phyloP scores from a whole-genome alignment of 2,113 vertebrate genomes.

The Platanista minor region DNA sequence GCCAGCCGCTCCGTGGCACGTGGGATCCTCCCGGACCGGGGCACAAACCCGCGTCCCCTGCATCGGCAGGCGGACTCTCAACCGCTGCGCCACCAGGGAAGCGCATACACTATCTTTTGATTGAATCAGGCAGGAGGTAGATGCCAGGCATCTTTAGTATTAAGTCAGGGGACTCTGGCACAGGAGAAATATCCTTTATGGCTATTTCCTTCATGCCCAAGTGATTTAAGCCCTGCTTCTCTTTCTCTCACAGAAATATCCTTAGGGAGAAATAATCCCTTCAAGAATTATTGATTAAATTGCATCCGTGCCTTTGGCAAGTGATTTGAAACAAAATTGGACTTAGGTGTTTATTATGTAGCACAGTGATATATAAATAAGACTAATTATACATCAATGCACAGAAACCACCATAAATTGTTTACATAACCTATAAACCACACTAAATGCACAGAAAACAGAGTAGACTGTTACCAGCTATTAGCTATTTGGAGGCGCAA shows the following conservation, averaged over 20 bases:
- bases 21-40: no score
- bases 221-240: no score
- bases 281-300: neutral
- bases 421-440: neutral
- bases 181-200: fast-evolving
- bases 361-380: neutral
- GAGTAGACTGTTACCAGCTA: neutral
- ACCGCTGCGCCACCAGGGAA: no score
- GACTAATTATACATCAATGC: neutral
- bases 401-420: neutral
- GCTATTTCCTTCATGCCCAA: fast-evolving
- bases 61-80: no score
- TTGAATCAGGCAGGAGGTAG: fast-evolving
- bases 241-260: neutral
- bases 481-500: no score
- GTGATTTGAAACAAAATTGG: neutral
- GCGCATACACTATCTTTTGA: fast-evolving
- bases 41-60: no score
- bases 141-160: fast-evolving
- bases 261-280: neutral
- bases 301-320: neutral
- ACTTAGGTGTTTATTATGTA: neutral
- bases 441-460: neutral
- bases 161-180: neutral
- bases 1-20: no score